Percentiles rank a stretch among this genome's conserved stretches.
Conservation (phyloP, 2,797 vertebrate species). For the Syndactyla subalaris region DNA sequence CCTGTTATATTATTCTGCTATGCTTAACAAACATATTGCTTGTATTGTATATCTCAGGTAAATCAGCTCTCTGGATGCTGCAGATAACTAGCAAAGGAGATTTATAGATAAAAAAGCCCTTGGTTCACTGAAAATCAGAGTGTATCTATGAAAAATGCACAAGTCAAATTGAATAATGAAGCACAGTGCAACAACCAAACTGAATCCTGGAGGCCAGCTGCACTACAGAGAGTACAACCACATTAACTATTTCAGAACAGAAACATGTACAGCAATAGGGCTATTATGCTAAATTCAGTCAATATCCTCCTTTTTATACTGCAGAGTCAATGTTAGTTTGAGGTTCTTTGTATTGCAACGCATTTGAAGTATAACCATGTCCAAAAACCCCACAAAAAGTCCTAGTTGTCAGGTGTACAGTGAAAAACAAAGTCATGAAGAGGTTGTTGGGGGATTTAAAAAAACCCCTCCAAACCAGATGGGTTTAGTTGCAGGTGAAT, state of each 20-base stretch:
- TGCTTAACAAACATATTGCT: slow-evolving; percentile 18
- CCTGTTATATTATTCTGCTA: neutral
- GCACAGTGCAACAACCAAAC: neutral
- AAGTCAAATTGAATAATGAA: slow-evolving; percentile 7
- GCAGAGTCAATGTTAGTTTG: neutral
- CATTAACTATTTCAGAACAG: neutral
- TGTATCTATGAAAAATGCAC: neutral
- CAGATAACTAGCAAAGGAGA: neutral
- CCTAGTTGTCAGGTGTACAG: neutral
- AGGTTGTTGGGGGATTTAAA: neutral
- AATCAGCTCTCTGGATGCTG: neutral
- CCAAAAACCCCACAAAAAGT: accelerated
- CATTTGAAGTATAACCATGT: neutral
- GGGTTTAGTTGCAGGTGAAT: neutral
- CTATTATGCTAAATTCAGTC: neutral
- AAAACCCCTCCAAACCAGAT: accelerated
- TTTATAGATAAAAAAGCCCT: neutral
- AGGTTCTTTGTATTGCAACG: neutral
- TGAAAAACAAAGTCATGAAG: neutral
- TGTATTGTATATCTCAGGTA: slow-evolving; percentile 1
- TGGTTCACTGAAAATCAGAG: neutral
- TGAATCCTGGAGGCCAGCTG: neutral
- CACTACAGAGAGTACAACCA: neutral
- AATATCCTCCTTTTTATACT: neutral
- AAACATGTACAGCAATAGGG: neutral